Evolutionary conservation across 2,113 vertebrate genomes (phyloP).

Genomic region (Falcunculus frontatus): DNA sequence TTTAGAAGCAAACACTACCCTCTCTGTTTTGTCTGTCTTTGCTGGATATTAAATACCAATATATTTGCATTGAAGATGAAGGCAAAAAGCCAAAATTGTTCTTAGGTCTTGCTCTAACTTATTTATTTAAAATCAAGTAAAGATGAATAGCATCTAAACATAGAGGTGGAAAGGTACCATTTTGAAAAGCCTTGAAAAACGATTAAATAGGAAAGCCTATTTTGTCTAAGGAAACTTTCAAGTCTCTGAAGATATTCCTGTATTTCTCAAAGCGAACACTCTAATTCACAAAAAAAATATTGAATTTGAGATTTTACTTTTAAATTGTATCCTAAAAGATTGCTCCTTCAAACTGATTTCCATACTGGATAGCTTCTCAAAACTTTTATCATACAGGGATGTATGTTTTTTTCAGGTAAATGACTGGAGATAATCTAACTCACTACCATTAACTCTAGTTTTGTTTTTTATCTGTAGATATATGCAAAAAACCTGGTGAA

Average conservation of each 20-base stretch:
- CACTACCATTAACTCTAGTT: neutral
- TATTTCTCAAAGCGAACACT: neutral
- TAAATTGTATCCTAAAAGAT: neutral
- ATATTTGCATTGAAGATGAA: neutral
- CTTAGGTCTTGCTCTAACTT: neutral
- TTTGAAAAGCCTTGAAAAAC: neutral
- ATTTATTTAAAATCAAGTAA: neutral
- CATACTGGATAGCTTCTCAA: neutral
- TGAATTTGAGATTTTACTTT: neutral
- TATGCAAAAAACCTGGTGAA: constrained; percentile 99
- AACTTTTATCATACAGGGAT: neutral
- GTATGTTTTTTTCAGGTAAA: neutral
- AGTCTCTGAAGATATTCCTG: neutral
- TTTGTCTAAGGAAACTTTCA: neutral
- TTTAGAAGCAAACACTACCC: neutral
- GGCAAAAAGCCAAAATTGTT: neutral
- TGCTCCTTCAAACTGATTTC: neutral
- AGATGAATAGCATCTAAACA: neutral
- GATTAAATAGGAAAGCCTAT: neutral
- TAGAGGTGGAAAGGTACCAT: neutral
- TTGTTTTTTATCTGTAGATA: constrained; percentile 82
- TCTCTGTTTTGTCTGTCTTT: neutral
- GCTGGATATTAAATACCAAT: neutral
- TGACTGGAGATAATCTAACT: neutral
- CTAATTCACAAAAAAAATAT: neutral